phyloP scores from a whole-genome alignment of 92 coral and sea anemone species.

The Diadumene lineata region DNA sequence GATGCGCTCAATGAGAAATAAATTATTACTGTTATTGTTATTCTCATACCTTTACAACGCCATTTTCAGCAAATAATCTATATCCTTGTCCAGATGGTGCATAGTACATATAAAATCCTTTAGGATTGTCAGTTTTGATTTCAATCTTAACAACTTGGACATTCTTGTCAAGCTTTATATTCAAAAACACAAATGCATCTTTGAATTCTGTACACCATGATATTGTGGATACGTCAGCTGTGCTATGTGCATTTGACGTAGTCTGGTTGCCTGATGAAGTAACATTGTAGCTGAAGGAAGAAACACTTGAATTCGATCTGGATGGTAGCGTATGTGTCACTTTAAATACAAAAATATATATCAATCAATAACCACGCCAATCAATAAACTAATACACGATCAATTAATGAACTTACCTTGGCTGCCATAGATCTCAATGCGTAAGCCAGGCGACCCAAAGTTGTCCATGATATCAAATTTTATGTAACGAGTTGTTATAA shows the following conservation, averaged over 20 bases:
- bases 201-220: conserved; percentile 73
- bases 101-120: conserved; percentile 8
- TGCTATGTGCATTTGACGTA: conserved; percentile 5
- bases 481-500: conserved; percentile 45
- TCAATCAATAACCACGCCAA: too few species aligned
- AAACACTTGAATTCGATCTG: neutral
- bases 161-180: conserved; percentile 42
- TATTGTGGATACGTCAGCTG: conserved; percentile 17
- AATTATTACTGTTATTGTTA: too few species aligned
- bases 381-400: too few species aligned
- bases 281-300: neutral
- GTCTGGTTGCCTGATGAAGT: conserved; percentile 11
- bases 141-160: conserved; percentile 30
- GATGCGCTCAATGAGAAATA: too few species aligned
- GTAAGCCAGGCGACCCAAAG: neutral
- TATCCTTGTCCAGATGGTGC: conserved; percentile 19
- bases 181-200: conserved; percentile 46
- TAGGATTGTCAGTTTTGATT: neutral
- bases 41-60: conserved; percentile 24
- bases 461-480: conserved; percentile 33
- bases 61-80: neutral
- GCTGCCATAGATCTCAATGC: conserved; percentile 27
- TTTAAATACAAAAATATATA: too few species aligned
- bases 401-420: conserved; percentile 23
- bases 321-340: too few species aligned